Evolutionary conservation across 2,113 vertebrate genomes (phyloP).

Genomic region (Mormyrus iriodes): DNA sequence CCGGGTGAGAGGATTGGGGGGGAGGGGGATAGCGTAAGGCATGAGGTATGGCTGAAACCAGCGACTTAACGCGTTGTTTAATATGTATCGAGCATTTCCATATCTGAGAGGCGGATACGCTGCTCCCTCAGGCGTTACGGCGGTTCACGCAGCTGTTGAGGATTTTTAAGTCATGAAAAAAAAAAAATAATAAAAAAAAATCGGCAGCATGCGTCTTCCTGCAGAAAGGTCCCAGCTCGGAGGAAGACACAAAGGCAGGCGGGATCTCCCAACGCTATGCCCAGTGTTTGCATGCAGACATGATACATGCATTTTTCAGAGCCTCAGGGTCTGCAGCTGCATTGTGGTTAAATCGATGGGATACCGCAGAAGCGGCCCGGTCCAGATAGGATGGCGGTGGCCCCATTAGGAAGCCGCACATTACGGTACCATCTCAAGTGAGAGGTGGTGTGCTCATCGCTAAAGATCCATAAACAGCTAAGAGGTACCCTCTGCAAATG

Average conservation of each 20-base stretch:
- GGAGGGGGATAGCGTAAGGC: neutral
- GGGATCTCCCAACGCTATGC: neutral
- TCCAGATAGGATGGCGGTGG: neutral
- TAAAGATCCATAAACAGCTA: neutral
- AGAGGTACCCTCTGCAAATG: neutral
- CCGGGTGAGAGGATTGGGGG: neutral
- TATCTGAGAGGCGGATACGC: neutral
- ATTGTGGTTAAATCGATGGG: neutral
- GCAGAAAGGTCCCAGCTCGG: neutral
- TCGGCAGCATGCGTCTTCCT: neutral
- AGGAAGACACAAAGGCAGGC: neutral
- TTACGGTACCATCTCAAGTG: neutral
- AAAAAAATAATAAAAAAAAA: neutral
- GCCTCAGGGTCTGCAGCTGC: neutral
- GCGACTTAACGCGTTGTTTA: neutral
- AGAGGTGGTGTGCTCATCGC: neutral
- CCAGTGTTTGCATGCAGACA: neutral
- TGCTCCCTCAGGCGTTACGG: constrained; percentile 4
- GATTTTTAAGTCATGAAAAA: neutral
- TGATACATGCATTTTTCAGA: neutral
- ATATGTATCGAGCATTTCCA: constrained; percentile 5
- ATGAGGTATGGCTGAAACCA: constrained; percentile 1
- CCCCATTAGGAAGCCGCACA: neutral
- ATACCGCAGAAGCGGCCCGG: neutral
- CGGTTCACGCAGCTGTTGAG: constrained; percentile 2